phyloP scores from a whole-genome alignment of 2,113 vertebrate species.

The Sclerurus mexicanus region DNA sequence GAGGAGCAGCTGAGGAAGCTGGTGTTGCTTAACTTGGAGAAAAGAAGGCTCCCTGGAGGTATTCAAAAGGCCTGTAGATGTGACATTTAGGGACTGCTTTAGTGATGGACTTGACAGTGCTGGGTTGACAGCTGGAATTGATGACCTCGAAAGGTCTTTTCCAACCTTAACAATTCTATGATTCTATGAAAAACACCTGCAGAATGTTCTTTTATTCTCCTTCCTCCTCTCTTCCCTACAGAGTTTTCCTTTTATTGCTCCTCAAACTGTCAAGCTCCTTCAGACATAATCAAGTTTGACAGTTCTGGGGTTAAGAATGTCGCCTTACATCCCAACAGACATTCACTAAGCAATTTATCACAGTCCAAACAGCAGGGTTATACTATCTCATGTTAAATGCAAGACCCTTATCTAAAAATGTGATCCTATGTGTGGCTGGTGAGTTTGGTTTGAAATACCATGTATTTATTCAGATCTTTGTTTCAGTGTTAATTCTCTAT shows the following conservation, averaged over 20 bases:
- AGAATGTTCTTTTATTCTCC: neutral
- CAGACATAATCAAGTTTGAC: conserved; percentile 34
- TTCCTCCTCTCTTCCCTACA: neutral
- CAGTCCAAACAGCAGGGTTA: conserved; percentile 17
- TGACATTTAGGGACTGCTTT: neutral
- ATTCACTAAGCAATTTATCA: conserved; percentile 44
- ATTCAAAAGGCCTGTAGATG: neutral
- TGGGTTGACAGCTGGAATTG: neutral
- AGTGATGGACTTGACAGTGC: neutral
- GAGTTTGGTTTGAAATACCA: conserved; percentile 39
- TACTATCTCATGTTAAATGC: conserved; percentile 31
- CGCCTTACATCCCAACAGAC: neutral
- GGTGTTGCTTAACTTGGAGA: neutral
- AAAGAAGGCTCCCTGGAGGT: neutral
- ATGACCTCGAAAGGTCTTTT: neutral
- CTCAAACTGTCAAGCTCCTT: conserved; percentile 11
- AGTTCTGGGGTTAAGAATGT: conserved; percentile 47
- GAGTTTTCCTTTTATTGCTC: neutral
- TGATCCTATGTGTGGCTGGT: neutral
- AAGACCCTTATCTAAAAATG: conserved; percentile 27
- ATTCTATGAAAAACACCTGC: neutral
- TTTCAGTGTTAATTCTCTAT: conserved; percentile 38
- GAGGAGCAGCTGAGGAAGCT: neutral
- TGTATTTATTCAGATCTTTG: conserved; percentile 54
- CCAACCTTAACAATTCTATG: neutral